Evolutionary conservation across 2,888 invertebrate genomes (phyloP).

Genomic region (Azorinus chamasolen): DNA sequence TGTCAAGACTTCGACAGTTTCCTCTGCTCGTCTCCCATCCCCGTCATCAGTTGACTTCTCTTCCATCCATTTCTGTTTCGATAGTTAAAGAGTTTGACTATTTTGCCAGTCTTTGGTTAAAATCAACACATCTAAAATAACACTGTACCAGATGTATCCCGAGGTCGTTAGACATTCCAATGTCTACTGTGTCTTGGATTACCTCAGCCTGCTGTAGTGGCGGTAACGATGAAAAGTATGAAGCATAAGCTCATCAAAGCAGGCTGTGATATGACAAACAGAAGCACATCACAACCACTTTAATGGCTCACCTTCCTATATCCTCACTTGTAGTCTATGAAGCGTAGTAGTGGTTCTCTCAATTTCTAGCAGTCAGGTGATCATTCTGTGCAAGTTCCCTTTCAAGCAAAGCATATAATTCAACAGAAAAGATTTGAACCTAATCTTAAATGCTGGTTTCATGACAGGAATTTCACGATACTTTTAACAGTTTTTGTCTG

Average conservation of each 20-base stretch:
- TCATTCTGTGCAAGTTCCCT: too few species aligned
- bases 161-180: too few species aligned
- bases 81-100: neutral
- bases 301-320: conserved; percentile 40
- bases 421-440: too few species aligned
- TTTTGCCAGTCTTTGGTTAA: neutral
- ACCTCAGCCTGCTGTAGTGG: too few species aligned
- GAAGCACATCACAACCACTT: conserved; percentile 68
- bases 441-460: too few species aligned
- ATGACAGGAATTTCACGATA: too few species aligned
- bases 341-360: too few species aligned
- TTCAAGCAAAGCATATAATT: too few species aligned
- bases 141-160: neutral
- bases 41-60: neutral
- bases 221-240: neutral
- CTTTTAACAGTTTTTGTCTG: too few species aligned
- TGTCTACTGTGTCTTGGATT: too few species aligned
- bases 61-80: neutral
- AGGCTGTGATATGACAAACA: conserved; percentile 65
- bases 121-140: neutral
- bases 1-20: conserved; percentile 15
- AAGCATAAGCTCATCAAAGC: conserved; percentile 67
- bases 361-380: too few species aligned
- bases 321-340: too few species aligned
- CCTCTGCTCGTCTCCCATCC: neutral